Percentiles rank a stretch among this genome's conserved stretches.
Evolutionary conservation across 1,140 invertebrate genomes (phyloP).

Genomic region (Goniozus legneri): DNA sequence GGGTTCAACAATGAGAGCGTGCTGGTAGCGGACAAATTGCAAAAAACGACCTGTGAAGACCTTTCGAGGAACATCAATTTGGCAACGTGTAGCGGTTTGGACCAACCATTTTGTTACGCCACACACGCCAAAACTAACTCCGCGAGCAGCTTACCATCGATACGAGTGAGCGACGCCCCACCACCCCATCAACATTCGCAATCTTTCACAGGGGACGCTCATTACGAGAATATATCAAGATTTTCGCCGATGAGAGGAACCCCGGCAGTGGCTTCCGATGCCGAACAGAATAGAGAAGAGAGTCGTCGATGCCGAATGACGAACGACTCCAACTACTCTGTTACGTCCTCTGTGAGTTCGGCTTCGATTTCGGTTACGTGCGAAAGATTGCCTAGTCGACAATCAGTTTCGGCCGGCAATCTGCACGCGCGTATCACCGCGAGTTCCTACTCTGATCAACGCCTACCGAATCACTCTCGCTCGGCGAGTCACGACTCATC

Average conservation of each 20-base stretch:
- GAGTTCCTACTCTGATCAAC: slow-evolving; percentile 12
- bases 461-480: slow-evolving; percentile 27
- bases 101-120: slow-evolving; percentile 33
- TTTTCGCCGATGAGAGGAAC: slow-evolving; percentile 36
- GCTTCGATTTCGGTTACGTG: slow-evolving; percentile 21
- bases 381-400: slow-evolving; percentile 21
- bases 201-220: slow-evolving; percentile 45
- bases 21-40: slow-evolving; percentile 37
- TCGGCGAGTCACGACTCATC: slow-evolving; percentile 39
- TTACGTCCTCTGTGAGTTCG: slow-evolving; percentile 17
- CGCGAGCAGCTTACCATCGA: slow-evolving; percentile 46
- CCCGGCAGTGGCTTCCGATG: slow-evolving; percentile 20
- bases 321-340: slow-evolving; percentile 38
- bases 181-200: slow-evolving; percentile 45
- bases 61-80: slow-evolving; percentile 17
- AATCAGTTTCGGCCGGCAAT: slow-evolving; percentile 15
- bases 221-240: slow-evolving; percentile 46
- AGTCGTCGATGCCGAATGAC: slow-evolving; percentile 17
- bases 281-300: slow-evolving; percentile 14
- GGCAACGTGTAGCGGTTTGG: slow-evolving; percentile 16
- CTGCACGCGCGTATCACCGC: not conserved
- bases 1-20: slow-evolving; percentile 44
- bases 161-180: slow-evolving; percentile 43
- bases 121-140: slow-evolving; percentile 42
- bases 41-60: slow-evolving; percentile 37